These are phyloP conservation scores for Camponotus fellah DNA, from an alignment of 2,888 invertebrate species.

Conservation along the genomic window DNA sequence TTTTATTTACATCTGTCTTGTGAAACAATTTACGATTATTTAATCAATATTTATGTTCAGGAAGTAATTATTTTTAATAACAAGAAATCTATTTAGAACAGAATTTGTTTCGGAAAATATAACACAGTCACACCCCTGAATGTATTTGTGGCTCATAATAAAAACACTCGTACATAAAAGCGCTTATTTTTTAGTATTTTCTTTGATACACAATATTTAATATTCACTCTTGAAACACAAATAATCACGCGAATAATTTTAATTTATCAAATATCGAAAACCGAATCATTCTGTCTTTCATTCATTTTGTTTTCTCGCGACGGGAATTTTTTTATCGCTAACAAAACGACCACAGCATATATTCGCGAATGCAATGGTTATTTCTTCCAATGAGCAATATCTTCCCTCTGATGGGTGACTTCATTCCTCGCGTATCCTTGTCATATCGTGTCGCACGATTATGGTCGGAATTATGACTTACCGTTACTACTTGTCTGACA, in stretches of 20 bases:
- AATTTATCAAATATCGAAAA: not conserved
- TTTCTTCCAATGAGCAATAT: conserved; percentile 38
- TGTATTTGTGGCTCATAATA: not conserved
- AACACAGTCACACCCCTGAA: not conserved
- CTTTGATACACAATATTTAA: too few relatives aligned
- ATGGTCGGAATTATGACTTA: conserved; percentile 55
- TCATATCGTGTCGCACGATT: conserved; percentile 27
- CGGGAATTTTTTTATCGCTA: conserved; percentile 50
- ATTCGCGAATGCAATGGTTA: conserved; percentile 51
- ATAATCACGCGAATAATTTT: conserved; percentile 48
- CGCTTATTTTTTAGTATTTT: too few relatives aligned
- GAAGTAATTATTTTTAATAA: not conserved
- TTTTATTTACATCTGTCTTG: not conserved
- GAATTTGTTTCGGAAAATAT: not conserved
- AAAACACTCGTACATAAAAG: not conserved
- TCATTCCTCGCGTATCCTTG: conserved; percentile 33
- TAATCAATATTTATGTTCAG: not conserved
- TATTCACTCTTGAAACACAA: not conserved
- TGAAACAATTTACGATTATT: not conserved
- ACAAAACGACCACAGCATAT: conserved; percentile 56
- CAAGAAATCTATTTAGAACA: not conserved
- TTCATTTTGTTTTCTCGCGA: conserved; percentile 21
- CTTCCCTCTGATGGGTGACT: conserved; percentile 52
- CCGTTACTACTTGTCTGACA: conserved; percentile 55
- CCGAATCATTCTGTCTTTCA: not conserved